Evolutionary conservation across 2,113 vertebrate genomes (phyloP).

Genomic region (Caretta caretta): DNA sequence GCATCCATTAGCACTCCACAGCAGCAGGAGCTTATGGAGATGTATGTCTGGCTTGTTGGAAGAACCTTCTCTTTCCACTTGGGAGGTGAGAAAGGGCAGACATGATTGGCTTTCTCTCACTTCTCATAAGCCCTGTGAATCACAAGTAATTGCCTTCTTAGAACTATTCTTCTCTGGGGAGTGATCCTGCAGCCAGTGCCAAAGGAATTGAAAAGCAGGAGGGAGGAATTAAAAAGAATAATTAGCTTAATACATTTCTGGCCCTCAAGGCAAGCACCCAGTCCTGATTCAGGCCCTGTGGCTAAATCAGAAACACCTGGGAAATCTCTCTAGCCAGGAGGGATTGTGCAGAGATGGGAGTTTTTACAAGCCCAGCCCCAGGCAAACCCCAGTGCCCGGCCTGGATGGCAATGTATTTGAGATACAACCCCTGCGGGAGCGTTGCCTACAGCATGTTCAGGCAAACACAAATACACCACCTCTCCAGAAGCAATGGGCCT

Average conservation of each 20-base stretch:
- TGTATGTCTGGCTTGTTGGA: conserved; percentile 29
- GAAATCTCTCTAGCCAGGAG: conserved; percentile 15
- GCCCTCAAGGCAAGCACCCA: conserved; percentile 11
- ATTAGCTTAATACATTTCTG: conserved; percentile 64
- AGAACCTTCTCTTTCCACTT: conserved; percentile 27
- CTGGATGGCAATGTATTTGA: background rate
- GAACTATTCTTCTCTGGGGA: conserved; percentile 54
- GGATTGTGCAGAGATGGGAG: background rate
- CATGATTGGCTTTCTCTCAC: conserved; percentile 37
- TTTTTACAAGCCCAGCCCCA: conserved; percentile 25
- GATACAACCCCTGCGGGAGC: background rate
- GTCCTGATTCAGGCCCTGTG: conserved; percentile 15
- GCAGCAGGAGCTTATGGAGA: conserved; percentile 43
- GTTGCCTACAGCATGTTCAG: background rate
- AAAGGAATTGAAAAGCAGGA: conserved; percentile 38
- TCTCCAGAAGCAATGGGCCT: background rate
- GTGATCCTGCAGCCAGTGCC: background rate
- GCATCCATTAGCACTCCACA: conserved; percentile 17
- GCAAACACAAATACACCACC: background rate
- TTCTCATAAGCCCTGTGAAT: conserved; percentile 59
- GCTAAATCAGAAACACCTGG: conserved; percentile 27
- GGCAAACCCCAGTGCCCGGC: background rate
- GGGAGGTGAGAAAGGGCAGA: conserved; percentile 39
- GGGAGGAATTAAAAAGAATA: conserved; percentile 48
- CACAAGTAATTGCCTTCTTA: conserved; percentile 72